A percentile compares a stretch with the other conserved stretches of the same genome.
These are phyloP conservation scores for Phragmatobia fuliginosa DNA, from an alignment of 2,888 invertebrate genomes.

Conservation along the genomic window DNA sequence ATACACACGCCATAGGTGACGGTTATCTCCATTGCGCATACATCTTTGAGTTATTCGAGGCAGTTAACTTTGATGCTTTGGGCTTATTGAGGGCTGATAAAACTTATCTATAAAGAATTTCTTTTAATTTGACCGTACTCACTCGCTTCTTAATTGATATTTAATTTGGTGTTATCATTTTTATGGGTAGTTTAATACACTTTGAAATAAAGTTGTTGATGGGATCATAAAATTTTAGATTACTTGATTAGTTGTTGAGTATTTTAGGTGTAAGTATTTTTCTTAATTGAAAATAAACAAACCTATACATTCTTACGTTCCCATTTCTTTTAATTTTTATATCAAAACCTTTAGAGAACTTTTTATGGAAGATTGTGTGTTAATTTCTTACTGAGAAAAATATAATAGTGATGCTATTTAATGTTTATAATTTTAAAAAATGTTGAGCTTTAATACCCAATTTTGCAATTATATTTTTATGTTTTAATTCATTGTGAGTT, in stretches of 20 bases:
- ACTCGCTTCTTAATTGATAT: conserved; percentile 42
- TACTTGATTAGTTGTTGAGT: conserved; percentile 5
- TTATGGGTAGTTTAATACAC: conserved; percentile 18
- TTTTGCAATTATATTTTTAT: too few relatives aligned
- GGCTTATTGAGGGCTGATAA: conserved; percentile 31
- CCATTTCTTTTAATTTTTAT: not conserved
- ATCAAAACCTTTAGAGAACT: too few relatives aligned
- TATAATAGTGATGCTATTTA: too few relatives aligned
- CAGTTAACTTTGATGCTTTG: conserved; percentile 7
- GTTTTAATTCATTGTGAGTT: too few relatives aligned
- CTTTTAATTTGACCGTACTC: conserved; percentile 33
- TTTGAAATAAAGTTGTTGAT: conserved; percentile 21
- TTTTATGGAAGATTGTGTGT: too few relatives aligned
- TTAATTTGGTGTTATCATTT: conserved; percentile 43
- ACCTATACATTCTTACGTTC: not conserved
- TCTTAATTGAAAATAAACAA: conserved; percentile 2
- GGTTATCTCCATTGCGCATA: conserved; percentile 34
- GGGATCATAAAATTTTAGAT: conserved; percentile 12
- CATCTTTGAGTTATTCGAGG: not conserved
- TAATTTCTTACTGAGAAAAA: too few relatives aligned
- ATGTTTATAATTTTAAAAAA: too few relatives aligned
- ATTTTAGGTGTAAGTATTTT: not conserved
- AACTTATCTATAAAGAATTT: conserved; percentile 37
- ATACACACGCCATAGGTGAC: conserved; percentile 39
- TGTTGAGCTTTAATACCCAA: too few relatives aligned